phyloP scores from a whole-genome alignment of 2,797 vertebrate species.

The Coregonus sp. region DNA sequence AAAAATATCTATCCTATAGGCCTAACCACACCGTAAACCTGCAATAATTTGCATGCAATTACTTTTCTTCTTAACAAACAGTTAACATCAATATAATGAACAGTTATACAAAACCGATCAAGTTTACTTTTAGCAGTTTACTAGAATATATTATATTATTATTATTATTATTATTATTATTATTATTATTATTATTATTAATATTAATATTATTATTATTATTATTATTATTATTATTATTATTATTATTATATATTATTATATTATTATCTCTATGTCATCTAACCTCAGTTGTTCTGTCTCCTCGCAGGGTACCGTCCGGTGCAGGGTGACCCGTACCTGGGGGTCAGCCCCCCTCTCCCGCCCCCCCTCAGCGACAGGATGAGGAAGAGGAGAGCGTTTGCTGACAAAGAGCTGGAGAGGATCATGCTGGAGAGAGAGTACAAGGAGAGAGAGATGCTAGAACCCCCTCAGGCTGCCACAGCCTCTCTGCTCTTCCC shows the following conservation, averaged over 20 bases:
- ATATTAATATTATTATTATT: no score
- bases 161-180: no score
- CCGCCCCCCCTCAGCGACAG: slow-evolving; percentile 94
- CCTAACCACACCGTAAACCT: not conserved
- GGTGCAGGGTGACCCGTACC: slow-evolving; percentile 83
- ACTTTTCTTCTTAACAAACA: no score
- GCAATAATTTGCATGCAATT: no score
- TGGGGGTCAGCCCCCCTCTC: slow-evolving; percentile 80
- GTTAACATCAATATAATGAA: no score
- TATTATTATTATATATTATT: no score
- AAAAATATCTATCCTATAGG: not conserved
- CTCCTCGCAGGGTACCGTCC: slow-evolving; percentile 89
- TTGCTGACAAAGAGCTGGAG: slow-evolving; percentile 98
- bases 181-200: no score
- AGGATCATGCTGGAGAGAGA: slow-evolving; percentile 98
- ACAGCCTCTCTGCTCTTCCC: slow-evolving; percentile 85
- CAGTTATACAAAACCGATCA: no score
- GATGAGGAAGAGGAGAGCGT: slow-evolving; percentile 96
- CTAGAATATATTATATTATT: not conserved
- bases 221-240: no score
- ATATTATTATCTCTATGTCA: no score
- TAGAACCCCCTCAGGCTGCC: slow-evolving; percentile 84
- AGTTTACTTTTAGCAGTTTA: no score
- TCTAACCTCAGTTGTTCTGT: not conserved
- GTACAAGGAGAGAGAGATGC: slow-evolving; percentile 93